Conservation (phyloP, 2,113 vertebrate species). For the Macaca nemestrina region DNA sequence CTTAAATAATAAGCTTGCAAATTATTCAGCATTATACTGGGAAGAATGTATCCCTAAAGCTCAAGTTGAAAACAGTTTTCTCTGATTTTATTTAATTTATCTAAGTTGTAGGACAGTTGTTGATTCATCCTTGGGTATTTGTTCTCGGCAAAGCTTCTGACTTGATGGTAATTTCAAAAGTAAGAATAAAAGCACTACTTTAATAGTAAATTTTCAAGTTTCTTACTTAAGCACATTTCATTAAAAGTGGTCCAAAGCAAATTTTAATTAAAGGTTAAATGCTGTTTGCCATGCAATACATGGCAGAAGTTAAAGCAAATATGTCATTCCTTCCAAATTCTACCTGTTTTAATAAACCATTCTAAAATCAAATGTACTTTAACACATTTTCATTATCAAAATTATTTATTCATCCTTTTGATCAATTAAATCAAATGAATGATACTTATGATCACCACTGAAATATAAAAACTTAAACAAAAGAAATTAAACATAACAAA, state of each 20-base stretch:
- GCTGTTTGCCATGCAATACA: not conserved
- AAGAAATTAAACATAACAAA: not conserved
- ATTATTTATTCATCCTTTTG: not conserved
- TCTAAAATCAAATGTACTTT: not conserved
- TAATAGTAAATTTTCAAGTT: not conserved
- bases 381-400: not conserved
- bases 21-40: slow-evolving; percentile 76
- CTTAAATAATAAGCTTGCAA: slow-evolving; percentile 67
- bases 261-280: slow-evolving; percentile 4
- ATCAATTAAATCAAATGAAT: not conserved
- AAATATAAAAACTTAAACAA: not conserved
- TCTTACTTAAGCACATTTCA: not conserved
- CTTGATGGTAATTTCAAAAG: slow-evolving; percentile 28
- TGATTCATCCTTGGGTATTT: slow-evolving; percentile 52
- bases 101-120: slow-evolving; percentile 14
- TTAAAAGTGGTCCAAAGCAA: not conserved
- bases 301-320: not conserved
- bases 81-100: slow-evolving; percentile 73
- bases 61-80: slow-evolving; percentile 69
- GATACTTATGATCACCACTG: not conserved
- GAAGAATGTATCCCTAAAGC: slow-evolving; percentile 65
- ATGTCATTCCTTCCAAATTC: not conserved
- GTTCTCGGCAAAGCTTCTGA: slow-evolving; percentile 22
- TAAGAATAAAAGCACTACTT: slow-evolving; percentile 11
- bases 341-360: not conserved